Conservation (phyloP, 2,113 vertebrate species). For the Reinhardtius hippoglossoides region DNA sequence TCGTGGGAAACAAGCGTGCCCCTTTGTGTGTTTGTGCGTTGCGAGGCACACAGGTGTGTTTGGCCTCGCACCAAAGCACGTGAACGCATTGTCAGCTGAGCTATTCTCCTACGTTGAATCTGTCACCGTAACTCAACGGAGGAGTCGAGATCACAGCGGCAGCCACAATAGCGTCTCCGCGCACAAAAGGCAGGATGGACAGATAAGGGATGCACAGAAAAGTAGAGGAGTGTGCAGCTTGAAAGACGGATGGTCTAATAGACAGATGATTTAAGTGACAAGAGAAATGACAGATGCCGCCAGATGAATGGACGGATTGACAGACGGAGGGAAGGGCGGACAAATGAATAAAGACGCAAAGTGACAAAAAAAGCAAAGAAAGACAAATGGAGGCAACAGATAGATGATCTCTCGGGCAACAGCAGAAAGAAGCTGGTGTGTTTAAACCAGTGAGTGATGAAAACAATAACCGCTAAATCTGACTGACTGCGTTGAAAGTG, state of each 20-base stretch:
- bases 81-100: not conserved
- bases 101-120: constrained; percentile 42
- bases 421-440: constrained; percentile 21
- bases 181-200: constrained; percentile 61
- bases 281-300: constrained; percentile 64
- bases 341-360: constrained; percentile 51
- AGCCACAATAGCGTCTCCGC: constrained; percentile 21
- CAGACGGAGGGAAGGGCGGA: constrained; percentile 63
- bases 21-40: constrained; percentile 10
- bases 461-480: constrained; percentile 29
- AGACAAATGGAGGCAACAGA: constrained; percentile 31
- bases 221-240: constrained; percentile 38
- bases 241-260: constrained; percentile 71
- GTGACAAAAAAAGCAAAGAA: constrained; percentile 34
- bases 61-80: constrained; percentile 33
- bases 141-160: constrained; percentile 41
- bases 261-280: constrained; percentile 73
- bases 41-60: constrained; percentile 54
- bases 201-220: constrained; percentile 45
- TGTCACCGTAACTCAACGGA: constrained; percentile 52
- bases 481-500: constrained; percentile 3
- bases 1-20: constrained; percentile 37
- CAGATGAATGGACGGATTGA: constrained; percentile 68
- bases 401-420: constrained; percentile 23
- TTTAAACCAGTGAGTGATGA: constrained; percentile 23